A percentile compares a stretch with the other conserved stretches of the same genome.
Evolutionary conservation across 2,888 invertebrate genomes (phyloP).

Genomic region (Xestia xanthographa): DNA sequence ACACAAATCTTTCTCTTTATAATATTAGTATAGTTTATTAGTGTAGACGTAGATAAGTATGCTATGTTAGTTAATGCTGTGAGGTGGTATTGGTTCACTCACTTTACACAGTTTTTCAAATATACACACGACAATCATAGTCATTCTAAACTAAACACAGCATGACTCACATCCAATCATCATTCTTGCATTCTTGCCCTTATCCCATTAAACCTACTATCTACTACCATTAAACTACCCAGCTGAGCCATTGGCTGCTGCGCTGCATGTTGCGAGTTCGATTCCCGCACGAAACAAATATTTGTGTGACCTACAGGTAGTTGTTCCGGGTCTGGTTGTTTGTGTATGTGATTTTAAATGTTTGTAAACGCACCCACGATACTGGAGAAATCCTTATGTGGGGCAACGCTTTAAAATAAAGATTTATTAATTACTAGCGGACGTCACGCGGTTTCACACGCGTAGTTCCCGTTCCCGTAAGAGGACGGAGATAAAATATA

Average conservation of each 20-base stretch:
- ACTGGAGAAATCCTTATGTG: too few relatives aligned
- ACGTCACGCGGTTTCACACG: too few relatives aligned
- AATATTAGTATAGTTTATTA: too few relatives aligned
- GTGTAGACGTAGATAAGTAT: too few relatives aligned
- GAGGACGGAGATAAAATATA: too few relatives aligned
- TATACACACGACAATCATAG: not conserved
- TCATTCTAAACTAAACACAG: not conserved
- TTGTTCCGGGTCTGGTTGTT: not conserved
- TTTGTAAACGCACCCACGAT: too few relatives aligned
- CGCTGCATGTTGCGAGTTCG: not conserved
- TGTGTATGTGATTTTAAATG: not conserved
- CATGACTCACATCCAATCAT: conserved; percentile 11
- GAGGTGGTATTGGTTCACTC: not conserved
- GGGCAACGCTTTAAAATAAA: too few relatives aligned
- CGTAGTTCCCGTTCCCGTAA: too few relatives aligned
- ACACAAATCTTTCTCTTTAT: too few relatives aligned
- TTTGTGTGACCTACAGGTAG: not conserved
- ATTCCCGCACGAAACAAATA: not conserved
- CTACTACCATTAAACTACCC: too few relatives aligned
- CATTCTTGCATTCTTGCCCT: not conserved
- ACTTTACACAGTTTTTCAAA: not conserved
- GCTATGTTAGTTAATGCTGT: not conserved
- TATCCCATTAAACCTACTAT: too few relatives aligned
- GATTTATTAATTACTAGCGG: too few relatives aligned
- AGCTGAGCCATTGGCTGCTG: not conserved